Conservation (phyloP, 2,113 vertebrate species). For the Melospiza melodia region DNA sequence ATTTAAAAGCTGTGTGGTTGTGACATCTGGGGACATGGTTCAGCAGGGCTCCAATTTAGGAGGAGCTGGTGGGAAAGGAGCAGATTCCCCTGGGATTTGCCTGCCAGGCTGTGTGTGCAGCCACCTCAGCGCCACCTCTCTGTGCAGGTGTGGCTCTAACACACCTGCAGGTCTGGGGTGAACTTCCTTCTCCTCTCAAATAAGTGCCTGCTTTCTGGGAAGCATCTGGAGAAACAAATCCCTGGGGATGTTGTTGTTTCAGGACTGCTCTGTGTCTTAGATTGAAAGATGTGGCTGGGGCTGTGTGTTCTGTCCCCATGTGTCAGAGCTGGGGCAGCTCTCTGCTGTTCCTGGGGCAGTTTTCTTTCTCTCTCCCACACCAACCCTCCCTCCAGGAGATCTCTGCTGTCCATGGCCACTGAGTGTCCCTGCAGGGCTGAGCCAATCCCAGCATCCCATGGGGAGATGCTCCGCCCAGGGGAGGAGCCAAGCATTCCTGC, state of each 20-base stretch:
- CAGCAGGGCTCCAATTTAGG: not conserved
- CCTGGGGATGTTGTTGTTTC: not conserved
- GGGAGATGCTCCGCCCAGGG: too few species aligned
- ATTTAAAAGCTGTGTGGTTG: not conserved
- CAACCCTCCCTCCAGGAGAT: too few species aligned
- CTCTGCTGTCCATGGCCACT: too few species aligned
- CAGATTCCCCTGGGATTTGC: not conserved
- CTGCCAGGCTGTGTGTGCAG: not conserved
- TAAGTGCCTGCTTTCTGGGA: not conserved
- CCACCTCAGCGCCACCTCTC: not conserved
- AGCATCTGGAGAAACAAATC: not conserved
- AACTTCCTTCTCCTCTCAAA: not conserved
- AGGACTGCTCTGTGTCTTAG: not conserved
- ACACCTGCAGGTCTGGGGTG: fast-evolving
- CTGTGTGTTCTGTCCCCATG: not conserved
- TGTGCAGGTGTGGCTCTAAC: not conserved
- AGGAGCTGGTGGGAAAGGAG: not conserved
- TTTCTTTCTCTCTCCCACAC: too few species aligned
- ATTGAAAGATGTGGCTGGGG: not conserved
- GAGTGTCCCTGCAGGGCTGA: too few species aligned
- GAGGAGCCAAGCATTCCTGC: too few species aligned
- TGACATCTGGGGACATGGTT: not conserved
- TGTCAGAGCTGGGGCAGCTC: not conserved
- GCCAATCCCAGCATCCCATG: too few species aligned
- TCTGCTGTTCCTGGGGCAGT: not conserved